phyloP scores from a whole-genome alignment of 1,140 invertebrate genomes.

The Caligus rogercresseyi region DNA sequence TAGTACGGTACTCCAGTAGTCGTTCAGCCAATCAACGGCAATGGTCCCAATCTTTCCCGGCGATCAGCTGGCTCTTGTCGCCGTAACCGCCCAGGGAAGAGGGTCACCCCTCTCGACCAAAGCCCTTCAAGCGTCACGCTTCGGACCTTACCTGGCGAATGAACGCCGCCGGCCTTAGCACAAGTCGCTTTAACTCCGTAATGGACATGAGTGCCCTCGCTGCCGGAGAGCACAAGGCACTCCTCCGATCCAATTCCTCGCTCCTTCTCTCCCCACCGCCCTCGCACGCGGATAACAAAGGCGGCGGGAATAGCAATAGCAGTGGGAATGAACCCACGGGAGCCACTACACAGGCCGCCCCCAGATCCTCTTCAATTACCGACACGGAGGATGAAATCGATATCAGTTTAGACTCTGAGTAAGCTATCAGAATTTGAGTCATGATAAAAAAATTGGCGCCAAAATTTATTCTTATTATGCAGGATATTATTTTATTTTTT shows the following conservation, averaged over 20 bases:
- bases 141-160: neutral
- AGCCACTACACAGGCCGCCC: neutral
- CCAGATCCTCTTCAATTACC: neutral
- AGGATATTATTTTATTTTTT: no score
- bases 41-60: neutral
- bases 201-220: neutral
- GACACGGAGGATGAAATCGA: neutral
- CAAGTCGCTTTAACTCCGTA: neutral
- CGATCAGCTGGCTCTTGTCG: neutral
- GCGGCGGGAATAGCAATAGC: neutral
- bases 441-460: no score
- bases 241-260: neutral
- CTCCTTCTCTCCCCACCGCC: neutral
- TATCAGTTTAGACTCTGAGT: neutral
- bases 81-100: neutral
- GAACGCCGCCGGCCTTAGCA: neutral
- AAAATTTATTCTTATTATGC: no score
- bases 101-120: neutral
- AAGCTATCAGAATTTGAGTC: no score
- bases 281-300: neutral
- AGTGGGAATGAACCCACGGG: neutral
- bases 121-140: neutral
- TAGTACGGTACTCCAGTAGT: neutral
- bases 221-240: neutral
- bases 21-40: neutral